phyloP scores from a whole-genome alignment of 1,140 invertebrate genomes.

The Galendromus occidentalis region DNA sequence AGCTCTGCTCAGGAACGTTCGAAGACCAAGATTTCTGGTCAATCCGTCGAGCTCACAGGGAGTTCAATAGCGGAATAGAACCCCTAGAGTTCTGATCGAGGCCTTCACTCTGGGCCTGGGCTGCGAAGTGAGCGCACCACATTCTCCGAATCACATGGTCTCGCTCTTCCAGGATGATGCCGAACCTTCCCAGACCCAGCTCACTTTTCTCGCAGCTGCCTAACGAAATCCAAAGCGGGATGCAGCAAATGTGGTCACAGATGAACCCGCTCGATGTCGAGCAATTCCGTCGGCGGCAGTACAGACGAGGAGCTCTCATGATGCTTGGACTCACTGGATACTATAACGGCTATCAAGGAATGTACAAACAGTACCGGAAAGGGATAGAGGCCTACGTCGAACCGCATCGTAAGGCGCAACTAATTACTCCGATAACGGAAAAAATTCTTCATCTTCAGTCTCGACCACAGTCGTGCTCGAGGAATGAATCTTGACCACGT shows the following conservation, averaged over 20 bases:
- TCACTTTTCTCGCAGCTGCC: neutral
- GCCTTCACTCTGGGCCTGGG: too few relatives aligned
- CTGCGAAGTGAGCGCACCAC: too few relatives aligned
- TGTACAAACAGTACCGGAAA: constrained; percentile 1
- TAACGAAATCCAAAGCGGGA: neutral
- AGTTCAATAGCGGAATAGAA: too few relatives aligned
- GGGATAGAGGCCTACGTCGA: constrained; percentile 1
- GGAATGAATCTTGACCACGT: too few relatives aligned
- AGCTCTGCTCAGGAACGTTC: too few relatives aligned
- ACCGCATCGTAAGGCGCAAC: neutral
- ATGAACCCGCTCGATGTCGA: constrained; percentile 3
- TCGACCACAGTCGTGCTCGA: too few relatives aligned
- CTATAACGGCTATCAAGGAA: neutral
- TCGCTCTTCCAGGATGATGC: neutral
- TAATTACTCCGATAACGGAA: too few relatives aligned
- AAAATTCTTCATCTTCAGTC: too few relatives aligned
- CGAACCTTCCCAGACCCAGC: neutral
- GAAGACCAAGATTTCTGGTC: too few relatives aligned
- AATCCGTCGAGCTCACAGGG: too few relatives aligned
- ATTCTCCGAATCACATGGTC: too few relatives aligned
- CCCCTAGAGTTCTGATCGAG: too few relatives aligned
- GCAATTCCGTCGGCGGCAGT: neutral
- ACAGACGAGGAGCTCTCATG: neutral
- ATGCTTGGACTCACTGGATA: neutral
- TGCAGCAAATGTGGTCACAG: constrained; percentile 8